Conservation (phyloP, 2,113 vertebrate species). For the Alosa alosa region DNA sequence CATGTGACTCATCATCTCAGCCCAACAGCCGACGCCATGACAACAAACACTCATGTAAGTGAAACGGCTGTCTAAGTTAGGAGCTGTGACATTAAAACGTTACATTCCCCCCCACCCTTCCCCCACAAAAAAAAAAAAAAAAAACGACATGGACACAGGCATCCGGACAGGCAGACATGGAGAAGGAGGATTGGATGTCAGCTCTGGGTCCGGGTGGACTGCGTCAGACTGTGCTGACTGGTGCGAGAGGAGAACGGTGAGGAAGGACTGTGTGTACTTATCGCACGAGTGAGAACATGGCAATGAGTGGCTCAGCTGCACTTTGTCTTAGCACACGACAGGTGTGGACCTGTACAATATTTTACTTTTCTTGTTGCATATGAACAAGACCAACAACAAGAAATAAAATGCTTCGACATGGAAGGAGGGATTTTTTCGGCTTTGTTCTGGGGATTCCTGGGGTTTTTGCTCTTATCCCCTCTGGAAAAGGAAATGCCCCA, state of each 20-base stretch:
- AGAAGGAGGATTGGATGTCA: background rate
- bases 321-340: background rate
- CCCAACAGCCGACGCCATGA: background rate
- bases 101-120: background rate
- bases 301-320: background rate
- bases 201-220: background rate
- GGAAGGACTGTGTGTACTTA: background rate
- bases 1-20: background rate
- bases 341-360: background rate
- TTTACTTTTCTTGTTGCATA: background rate
- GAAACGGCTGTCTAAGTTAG: background rate
- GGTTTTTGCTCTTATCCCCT: background rate
- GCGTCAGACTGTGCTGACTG: background rate
- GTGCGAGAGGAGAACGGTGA: background rate
- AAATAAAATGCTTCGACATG: background rate
- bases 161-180: background rate
- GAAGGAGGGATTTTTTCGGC: background rate
- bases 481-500: background rate
- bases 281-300: background rate
- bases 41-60: constrained; percentile 1
- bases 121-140: background rate
- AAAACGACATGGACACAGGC: background rate
- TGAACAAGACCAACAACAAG: background rate
- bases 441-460: background rate
- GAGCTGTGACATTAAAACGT: constrained; percentile 8